phyloP scores from a whole-genome alignment of 1,140 invertebrate species.

The Nebria ingens region DNA sequence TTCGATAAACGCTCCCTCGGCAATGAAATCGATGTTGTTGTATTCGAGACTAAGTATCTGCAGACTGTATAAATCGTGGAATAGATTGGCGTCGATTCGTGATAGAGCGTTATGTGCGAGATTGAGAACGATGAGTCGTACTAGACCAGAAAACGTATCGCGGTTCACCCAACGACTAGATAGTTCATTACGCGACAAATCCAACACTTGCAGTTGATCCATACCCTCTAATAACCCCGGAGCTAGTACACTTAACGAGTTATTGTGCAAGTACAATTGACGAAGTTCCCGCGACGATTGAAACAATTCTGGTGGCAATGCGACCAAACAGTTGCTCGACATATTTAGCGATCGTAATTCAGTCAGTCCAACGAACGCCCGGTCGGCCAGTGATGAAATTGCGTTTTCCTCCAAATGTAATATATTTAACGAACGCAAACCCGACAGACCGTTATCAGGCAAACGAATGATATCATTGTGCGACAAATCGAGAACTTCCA shows the following conservation, averaged over 20 bases:
- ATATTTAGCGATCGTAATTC: slow-evolving; percentile 60
- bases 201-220: slow-evolving; percentile 62
- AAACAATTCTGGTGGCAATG: slow-evolving; percentile 64
- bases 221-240: slow-evolving; percentile 65
- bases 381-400: slow-evolving; percentile 57
- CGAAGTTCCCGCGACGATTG: slow-evolving; percentile 52
- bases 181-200: slow-evolving; percentile 67
- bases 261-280: slow-evolving; percentile 68
- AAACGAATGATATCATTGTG: slow-evolving; percentile 59
- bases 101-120: slow-evolving; percentile 62
- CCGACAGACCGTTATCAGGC: slow-evolving; percentile 56
- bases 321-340: slow-evolving; percentile 63
- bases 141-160: slow-evolving; percentile 63
- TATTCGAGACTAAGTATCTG: slow-evolving; percentile 66
- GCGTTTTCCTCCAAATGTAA: slow-evolving; percentile 63
- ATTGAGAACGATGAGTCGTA: slow-evolving; percentile 62
- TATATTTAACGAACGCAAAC: slow-evolving; percentile 50
- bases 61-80: slow-evolving; percentile 62
- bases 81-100: slow-evolving; percentile 58
- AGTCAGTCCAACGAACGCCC: slow-evolving; percentile 55
- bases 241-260: slow-evolving; percentile 63
- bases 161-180: slow-evolving; percentile 67
- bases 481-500: slow-evolving; percentile 63
- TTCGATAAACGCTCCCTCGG: slow-evolving; percentile 60
- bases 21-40: slow-evolving; percentile 61